These are phyloP conservation scores for Pimephales promelas DNA, from an alignment of 2,113 vertebrate genomes.

Conservation along the genomic window DNA sequence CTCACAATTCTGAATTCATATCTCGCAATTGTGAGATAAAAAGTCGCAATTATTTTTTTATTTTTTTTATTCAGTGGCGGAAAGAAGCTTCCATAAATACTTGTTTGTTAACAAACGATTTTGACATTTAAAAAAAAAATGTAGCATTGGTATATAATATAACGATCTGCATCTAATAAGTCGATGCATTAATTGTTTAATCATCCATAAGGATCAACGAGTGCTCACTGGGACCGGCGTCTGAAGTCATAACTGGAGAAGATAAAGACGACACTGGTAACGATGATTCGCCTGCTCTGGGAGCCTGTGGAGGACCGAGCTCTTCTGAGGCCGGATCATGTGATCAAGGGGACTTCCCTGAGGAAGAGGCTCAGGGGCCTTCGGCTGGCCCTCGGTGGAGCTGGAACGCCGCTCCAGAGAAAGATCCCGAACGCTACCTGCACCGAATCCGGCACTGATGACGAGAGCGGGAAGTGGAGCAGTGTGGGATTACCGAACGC, in stretches of 20 bases:
- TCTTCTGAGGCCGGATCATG: slow-evolving; percentile 4
- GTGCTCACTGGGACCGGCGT: slow-evolving; percentile 12
- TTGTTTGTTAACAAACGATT: too few relatives aligned
- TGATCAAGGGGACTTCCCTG: slow-evolving; percentile 39
- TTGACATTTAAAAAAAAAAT: too few relatives aligned
- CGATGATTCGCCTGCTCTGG: slow-evolving; percentile 4
- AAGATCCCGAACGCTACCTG: slow-evolving; percentile 71
- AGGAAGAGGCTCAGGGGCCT: slow-evolving; percentile 36
- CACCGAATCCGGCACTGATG: slow-evolving; percentile 70
- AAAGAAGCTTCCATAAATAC: too few relatives aligned
- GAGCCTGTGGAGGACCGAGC: slow-evolving; percentile 30
- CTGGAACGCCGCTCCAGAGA: slow-evolving; percentile 38
- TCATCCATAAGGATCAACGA: slow-evolving; percentile 62
- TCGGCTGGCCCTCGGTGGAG: not conserved
- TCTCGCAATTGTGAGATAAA: too few relatives aligned
- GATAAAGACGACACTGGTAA: not conserved
- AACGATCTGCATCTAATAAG: not conserved
- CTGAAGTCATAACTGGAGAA: slow-evolving; percentile 24
- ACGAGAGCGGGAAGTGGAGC: not conserved
- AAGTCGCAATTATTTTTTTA: too few relatives aligned
- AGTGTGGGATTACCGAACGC: not conserved
- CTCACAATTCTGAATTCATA: too few relatives aligned
- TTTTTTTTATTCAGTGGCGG: too few relatives aligned
- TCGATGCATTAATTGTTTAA: not conserved
- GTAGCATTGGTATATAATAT: not conserved